Conservation (phyloP, 2,797 vertebrate species). For the Sparus aurata region DNA sequence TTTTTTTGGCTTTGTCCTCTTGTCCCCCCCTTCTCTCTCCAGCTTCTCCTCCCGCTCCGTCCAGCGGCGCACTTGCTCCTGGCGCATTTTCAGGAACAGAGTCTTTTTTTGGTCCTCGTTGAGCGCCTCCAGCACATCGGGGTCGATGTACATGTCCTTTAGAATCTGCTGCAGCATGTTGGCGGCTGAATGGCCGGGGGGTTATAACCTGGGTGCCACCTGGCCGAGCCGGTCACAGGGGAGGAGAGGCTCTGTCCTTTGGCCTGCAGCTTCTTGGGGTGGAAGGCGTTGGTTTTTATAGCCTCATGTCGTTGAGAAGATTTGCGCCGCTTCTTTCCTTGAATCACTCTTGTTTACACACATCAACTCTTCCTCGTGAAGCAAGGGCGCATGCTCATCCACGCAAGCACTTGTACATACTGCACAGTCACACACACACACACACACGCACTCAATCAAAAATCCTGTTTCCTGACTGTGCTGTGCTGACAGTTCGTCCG, state of each 20-base stretch:
- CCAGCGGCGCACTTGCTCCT: slow-evolving; percentile 89
- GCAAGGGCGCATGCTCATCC: slow-evolving; percentile 10
- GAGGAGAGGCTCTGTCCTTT: slow-evolving; percentile 42
- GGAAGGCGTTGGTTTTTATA: slow-evolving; percentile 44
- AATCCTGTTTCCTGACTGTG: slow-evolving; percentile 54
- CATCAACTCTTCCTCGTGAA: slow-evolving; percentile 20
- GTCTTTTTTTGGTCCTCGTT: slow-evolving; percentile 89
- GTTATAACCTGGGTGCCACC: slow-evolving; percentile 20
- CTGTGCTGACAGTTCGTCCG: slow-evolving; percentile 37
- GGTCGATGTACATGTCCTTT: slow-evolving; percentile 88
- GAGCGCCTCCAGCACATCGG: slow-evolving; percentile 85
- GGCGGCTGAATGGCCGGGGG: slow-evolving; percentile 3
- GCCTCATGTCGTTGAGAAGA: slow-evolving; percentile 58
- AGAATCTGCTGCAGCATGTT: slow-evolving; percentile 86
- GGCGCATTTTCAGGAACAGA: slow-evolving; percentile 88
- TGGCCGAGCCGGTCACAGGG: slow-evolving; percentile 2
- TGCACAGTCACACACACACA: slow-evolving; percentile 30
- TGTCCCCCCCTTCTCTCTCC: slow-evolving; percentile 66
- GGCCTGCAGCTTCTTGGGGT: slow-evolving; percentile 52
- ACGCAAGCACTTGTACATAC: slow-evolving; percentile 29
- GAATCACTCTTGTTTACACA: slow-evolving; percentile 7
- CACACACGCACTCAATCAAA: background rate
- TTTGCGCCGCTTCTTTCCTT: slow-evolving; percentile 15
- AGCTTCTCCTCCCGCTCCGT: slow-evolving; percentile 85
- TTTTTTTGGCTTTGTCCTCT: slow-evolving; percentile 74